Base-by-base conservation (phyloP, 2,113 vertebrate species). In the Panurus biarmicus region DNA sequence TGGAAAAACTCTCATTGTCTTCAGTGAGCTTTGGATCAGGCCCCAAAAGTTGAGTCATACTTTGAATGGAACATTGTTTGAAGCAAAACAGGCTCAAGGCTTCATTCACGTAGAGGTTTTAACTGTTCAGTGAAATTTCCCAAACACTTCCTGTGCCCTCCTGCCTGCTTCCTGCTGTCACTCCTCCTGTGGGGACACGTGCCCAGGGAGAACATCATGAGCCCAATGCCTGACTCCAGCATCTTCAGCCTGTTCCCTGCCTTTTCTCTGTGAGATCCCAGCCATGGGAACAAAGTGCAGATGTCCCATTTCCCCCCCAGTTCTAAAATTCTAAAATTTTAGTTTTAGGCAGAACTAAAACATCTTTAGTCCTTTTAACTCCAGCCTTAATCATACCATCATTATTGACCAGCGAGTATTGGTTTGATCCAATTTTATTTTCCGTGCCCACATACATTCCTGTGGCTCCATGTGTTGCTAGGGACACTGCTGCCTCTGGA, bases 1-100 rank as follows among this genome's bases (percentile, higher is more conserved):
- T 78, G 89, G 95, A 96, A 96, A 96, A 95, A 75, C 83, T 93
- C 89, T 90, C 91, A 92, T 92, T 95, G 95, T 93, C 91, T 91
- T 94, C 24, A 82, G 50, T 57, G 81, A 90, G 93, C 89, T 91
- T 91, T 96, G 94, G 95, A 94, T 83, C 44, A 64, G 89, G 56
- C 80, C 89, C 94, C 71, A 23, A 74, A 48, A 67, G 28, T 83
- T 95, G 94, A 97, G 56, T 95, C 94, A 93, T 20, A 15, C 35
- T 89, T 95, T 95, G 82, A 94, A 95, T 85, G 79, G 91, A 96
- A 94, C 64, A 76, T 90, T 91, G 78, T 95, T 94, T 91, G 90
- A 86, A 92, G 85, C 71, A 95, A 96, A 96, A 94, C 82, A 94
- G 75, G 73, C 87, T 93, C 69, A 50, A 60, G 64, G 48, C 85